Evolutionary conservation across 2,797 vertebrate species (phyloP), one percentile per base, ranked within the genome.

Genomic region (Anabas testudineus): DNA sequence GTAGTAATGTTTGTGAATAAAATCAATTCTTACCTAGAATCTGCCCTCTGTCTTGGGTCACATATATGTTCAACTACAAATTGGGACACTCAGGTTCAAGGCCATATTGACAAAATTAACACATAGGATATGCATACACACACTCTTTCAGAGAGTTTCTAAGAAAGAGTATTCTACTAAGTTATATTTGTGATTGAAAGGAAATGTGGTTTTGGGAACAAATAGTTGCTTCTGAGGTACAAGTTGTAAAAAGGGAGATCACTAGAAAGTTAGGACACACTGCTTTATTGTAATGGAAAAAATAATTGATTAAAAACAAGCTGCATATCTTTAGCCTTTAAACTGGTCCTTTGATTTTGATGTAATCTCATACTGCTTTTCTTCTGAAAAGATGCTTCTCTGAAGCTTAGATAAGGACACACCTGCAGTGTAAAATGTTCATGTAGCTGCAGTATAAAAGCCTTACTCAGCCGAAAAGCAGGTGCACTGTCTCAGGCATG

Each of bases 21-120:
- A 81, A 84, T 88, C 81, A 39, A 73, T 86, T 51, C 14, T 56
- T 85, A 52, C 70, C 21, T 10, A 49, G 82, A 84, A 85, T 19
- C 22, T 12, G 9, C 21, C 36, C 18, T 43, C 2, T 0, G 7
- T 32, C 14, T 47, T 19, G 46, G 48, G 1, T 15, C 37, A 22
- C 3, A 7, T 37, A n/a, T 42, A n/a, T n/a, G n/a, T n/a, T n/a
- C n/a, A 36, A 22, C 21, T 37, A n/a, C 22, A 41, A 64, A 36
- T 19, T 15, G 1, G 10, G 43, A 14, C n/a, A 15, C n/a, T 21
- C 3, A 21, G 15, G 19, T 47, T 72, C 52, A 77, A 2, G 42
- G 19, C 14, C 46, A 32, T 51, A 18, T 32, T 45, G 19, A 42
- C n/a, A 10, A 21, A 34, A 30, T 67, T 3, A 56, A 47, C 26